Evolutionary conservation across 2,797 vertebrate species (phyloP), one percentile per base, ranked within the genome.

Genomic region (Balearica regulorum): DNA sequence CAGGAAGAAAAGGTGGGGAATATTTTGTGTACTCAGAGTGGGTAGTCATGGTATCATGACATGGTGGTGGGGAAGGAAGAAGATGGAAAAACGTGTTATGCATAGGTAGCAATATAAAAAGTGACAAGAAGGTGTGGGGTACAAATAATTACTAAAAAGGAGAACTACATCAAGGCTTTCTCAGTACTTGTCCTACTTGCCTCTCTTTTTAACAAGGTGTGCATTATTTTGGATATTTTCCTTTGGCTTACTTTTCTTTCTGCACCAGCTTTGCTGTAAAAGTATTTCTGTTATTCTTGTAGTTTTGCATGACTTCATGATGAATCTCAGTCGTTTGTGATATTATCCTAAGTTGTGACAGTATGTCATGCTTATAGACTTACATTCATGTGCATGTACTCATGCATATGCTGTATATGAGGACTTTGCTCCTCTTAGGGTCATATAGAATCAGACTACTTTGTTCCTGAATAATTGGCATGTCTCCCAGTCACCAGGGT

Each of bases 381-480:
- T 43, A 21, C 4, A 19, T 76, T 70, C 29, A 17, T 20, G 16
- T 16, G 3, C 16, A 6, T 10, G 31, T 37, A 37, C 37, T 37
- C 31, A 26, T 35, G 20, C 5, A 24, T 33, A 9, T 20, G 11
- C 5, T 4, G 5, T 33, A 10, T 16, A 16, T 64, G 58, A 68
- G 37, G 48, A 48, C 19, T 62, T 69, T 0, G 0, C 11, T 71
- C 24, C 39, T 71, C 1, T 0, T 29, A 16, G 10, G 9, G 7
- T 43, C 16, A 2, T 64, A 48, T 11, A 60, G 22, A 75, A 41
- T 9, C 46, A 76, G 35, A 26, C 2, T 37, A 9, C 14, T 57
- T 43, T 62, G 29, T 39, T 64, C 13, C 21, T 80, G 44, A 51
- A 53, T 39, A 62, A 58, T 4, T 61, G 48, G 5, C 4, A 3